Evolutionary conservation across 2,888 invertebrate species (phyloP).

Genomic region (Villa cingulata): DNA sequence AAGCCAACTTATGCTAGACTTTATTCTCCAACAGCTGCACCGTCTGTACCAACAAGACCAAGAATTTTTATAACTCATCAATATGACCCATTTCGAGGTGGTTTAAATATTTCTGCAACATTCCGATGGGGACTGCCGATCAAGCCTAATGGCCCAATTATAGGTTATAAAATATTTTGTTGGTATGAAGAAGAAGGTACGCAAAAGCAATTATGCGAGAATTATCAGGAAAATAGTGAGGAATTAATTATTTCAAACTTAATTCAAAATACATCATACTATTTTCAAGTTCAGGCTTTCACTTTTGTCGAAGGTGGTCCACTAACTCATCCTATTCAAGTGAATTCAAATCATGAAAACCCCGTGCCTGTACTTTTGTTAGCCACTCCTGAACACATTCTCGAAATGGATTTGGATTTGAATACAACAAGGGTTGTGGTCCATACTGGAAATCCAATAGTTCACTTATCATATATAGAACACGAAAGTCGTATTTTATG

Average conservation of each 20-base stretch:
- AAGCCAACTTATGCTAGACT: conserved; percentile 46
- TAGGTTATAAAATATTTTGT: conserved; percentile 50
- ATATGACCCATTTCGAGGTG: conserved; percentile 25
- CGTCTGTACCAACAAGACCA: conserved; percentile 57
- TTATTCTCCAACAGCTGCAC: conserved; percentile 67
- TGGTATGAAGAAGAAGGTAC: conserved; percentile 42
- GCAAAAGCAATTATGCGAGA: conserved; percentile 42
- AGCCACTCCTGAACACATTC: conserved; percentile 57
- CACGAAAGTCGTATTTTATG: conserved; percentile 65
- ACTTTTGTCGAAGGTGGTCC: conserved; percentile 66
- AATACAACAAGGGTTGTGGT: conserved; percentile 46
- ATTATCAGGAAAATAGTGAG: conserved; percentile 16
- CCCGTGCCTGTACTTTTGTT: conserved; percentile 69
- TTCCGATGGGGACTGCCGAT: conserved; percentile 72
- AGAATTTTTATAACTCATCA: conserved; percentile 56
- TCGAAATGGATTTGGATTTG: conserved; percentile 62
- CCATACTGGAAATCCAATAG: conserved; percentile 48
- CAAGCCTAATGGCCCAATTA: conserved; percentile 58
- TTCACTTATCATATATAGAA: conserved; percentile 53
- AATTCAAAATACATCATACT: conserved; percentile 48
- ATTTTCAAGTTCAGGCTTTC: conserved; percentile 61
- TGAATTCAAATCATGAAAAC: conserved; percentile 54
- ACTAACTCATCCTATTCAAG: conserved; percentile 49
- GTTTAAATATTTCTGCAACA: conserved; percentile 41
- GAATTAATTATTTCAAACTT: conserved; percentile 44